These are phyloP conservation scores for Pyrgilauda ruficollis DNA, from an alignment of 2,113 vertebrate species.

Conservation along the genomic window DNA sequence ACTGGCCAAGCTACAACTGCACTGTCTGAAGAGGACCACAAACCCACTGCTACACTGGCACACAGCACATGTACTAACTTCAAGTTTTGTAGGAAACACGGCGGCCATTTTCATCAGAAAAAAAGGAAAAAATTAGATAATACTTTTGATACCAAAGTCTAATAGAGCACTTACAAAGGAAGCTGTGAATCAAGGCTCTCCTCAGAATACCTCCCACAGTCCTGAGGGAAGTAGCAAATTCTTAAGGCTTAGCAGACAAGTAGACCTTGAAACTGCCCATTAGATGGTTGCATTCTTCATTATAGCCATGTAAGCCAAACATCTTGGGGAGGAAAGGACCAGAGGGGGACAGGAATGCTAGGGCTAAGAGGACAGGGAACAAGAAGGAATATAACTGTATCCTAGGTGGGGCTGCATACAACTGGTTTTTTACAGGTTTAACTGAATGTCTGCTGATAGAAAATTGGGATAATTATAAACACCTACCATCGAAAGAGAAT, in stretches of 20 bases:
- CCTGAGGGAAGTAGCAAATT: neutral
- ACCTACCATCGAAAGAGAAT: neutral
- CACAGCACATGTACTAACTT: neutral
- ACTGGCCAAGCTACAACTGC: neutral
- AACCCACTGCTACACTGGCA: neutral
- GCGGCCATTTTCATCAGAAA: neutral
- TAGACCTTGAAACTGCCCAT: neutral
- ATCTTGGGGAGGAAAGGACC: neutral
- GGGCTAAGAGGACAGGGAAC: neutral
- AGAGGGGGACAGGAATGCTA: rapidly evolving
- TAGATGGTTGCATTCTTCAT: neutral
- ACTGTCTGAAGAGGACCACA: neutral
- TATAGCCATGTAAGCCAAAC: neutral
- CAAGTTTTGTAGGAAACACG: neutral
- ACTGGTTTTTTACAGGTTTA: neutral
- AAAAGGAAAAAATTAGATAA: neutral
- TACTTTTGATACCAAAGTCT: neutral
- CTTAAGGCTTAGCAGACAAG: neutral
- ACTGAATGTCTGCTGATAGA: neutral
- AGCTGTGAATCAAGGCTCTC: neutral
- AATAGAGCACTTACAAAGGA: neutral
- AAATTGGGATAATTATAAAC: neutral
- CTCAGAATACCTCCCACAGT: neutral
- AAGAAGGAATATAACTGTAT: neutral
- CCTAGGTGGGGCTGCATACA: neutral